These are phyloP conservation scores for Sphenodon punctatus DNA, from an alignment of 2,797 vertebrate species.

Conservation along the genomic window DNA sequence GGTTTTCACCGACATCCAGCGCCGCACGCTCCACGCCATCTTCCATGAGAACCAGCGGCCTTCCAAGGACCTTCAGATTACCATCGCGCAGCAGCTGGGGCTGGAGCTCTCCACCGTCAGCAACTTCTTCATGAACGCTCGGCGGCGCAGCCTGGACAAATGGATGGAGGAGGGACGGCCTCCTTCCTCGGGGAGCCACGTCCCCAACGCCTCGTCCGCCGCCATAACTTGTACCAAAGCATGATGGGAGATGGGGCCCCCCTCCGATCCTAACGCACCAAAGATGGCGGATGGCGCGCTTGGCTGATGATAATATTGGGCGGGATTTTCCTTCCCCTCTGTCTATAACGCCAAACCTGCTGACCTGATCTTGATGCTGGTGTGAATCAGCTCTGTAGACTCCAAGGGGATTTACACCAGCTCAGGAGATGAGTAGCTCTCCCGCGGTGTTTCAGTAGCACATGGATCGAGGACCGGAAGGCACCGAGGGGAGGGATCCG, in stretches of 20 bases:
- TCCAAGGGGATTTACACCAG: not conserved
- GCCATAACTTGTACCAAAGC: constrained; percentile 86
- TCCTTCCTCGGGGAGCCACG: constrained; percentile 71
- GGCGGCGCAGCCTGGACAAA: constrained; percentile 86
- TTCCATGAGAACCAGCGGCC: constrained; percentile 88
- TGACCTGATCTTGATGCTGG: not conserved
- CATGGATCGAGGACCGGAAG: not conserved
- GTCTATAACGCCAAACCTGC: not conserved
- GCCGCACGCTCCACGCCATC: constrained; percentile 86
- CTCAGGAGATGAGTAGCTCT: no score
- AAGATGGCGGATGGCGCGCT: not conserved
- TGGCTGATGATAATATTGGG: not conserved
- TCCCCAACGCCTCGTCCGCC: constrained; percentile 79
- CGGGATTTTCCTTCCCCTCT: not conserved
- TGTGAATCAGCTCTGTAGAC: not conserved
- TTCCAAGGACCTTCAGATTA: constrained; percentile 87
- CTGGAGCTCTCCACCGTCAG: constrained; percentile 87
- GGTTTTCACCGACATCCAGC: constrained; percentile 89
- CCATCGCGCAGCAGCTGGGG: constrained; percentile 88
- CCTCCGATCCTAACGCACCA: not conserved
- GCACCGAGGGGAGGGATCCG: no score
- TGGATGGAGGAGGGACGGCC: constrained; percentile 86
- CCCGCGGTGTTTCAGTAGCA: no score
- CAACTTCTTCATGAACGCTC: constrained; percentile 92
- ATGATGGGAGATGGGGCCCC: constrained; percentile 60